These are phyloP conservation scores for Hylomyscus alleni DNA, from an alignment of 2,797 vertebrate species.

Conservation along the genomic window DNA sequence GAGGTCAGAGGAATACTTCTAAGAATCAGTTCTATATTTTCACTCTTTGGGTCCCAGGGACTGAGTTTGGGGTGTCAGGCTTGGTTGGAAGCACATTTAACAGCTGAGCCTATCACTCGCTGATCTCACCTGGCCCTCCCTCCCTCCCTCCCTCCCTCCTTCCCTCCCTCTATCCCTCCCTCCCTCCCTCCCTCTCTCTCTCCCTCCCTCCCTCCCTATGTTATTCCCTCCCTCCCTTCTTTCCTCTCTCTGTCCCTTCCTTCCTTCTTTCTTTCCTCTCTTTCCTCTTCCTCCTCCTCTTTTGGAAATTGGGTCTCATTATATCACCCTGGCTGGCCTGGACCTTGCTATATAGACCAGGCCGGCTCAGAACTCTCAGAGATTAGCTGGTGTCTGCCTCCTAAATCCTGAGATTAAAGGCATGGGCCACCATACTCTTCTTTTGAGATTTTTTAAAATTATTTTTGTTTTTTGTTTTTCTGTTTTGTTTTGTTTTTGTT, in stretches of 20 bases:
- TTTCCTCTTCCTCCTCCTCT: not conserved
- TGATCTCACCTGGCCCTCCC: not conserved
- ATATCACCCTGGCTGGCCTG: not conserved
- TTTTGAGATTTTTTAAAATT: no score
- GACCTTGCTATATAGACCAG: not conserved
- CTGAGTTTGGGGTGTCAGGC: not conserved
- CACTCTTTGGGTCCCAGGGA: not conserved
- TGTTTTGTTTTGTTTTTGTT: no score
- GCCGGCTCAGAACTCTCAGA: not conserved
- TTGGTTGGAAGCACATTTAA: not conserved
- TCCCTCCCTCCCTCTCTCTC: no score
- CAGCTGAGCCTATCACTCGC: not conserved
- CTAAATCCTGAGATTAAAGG: no score
- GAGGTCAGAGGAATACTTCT: not conserved
- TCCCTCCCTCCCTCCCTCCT: not conserved
- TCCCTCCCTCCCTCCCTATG: not conserved
- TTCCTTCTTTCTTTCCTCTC: not conserved
- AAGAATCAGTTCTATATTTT: not conserved
- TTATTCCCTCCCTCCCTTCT: not conserved
- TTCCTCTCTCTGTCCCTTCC: not conserved
- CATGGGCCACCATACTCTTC: no score
- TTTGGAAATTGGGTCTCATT: not conserved
- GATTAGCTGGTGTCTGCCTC: not conserved
- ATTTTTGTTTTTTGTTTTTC: no score
- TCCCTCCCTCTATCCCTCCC: no score